Evolutionary conservation across 2,113 vertebrate species (phyloP).

Genomic region (Hyperopisus bebe): DNA sequence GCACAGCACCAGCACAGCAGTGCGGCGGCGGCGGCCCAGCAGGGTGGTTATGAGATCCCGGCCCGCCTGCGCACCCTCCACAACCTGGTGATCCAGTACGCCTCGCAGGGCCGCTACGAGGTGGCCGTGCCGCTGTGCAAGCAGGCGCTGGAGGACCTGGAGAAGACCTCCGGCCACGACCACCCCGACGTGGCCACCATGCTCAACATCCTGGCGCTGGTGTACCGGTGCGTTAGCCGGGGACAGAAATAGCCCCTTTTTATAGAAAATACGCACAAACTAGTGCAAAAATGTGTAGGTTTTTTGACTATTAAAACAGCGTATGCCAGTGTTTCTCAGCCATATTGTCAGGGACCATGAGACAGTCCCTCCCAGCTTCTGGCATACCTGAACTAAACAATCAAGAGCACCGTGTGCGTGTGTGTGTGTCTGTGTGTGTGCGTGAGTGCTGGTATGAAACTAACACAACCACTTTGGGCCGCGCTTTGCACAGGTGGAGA

Average conservation of each 20-base stretch:
- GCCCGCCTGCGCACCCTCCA: conserved; percentile 89
- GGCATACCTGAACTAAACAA: no score
- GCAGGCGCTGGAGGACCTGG: conserved; percentile 92
- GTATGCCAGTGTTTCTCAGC: background rate
- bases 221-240: conserved; percentile 72
- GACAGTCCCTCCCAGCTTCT: no score
- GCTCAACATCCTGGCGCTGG: conserved; percentile 94
- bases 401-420: no score
- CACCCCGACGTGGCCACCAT: conserved; percentile 97
- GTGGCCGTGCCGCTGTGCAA: conserved; percentile 96
- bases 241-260: background rate
- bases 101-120: conserved; percentile 93
- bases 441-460: no score
- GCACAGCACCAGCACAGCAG: conserved; percentile 82
- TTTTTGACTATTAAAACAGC: background rate
- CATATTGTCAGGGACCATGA: background rate
- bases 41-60: conserved; percentile 93
- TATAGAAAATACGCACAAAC: background rate
- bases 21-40: conserved; percentile 79
- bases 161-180: conserved; percentile 92
- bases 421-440: no score
- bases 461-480: no score
- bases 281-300: background rate
- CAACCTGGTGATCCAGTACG: conserved; percentile 97
- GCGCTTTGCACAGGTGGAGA: no score